Percentiles rank a stretch among this genome's conserved stretches.
Evolutionary conservation across 2,113 vertebrate species (phyloP).

Genomic region (Sigmodon hispidus): DNA sequence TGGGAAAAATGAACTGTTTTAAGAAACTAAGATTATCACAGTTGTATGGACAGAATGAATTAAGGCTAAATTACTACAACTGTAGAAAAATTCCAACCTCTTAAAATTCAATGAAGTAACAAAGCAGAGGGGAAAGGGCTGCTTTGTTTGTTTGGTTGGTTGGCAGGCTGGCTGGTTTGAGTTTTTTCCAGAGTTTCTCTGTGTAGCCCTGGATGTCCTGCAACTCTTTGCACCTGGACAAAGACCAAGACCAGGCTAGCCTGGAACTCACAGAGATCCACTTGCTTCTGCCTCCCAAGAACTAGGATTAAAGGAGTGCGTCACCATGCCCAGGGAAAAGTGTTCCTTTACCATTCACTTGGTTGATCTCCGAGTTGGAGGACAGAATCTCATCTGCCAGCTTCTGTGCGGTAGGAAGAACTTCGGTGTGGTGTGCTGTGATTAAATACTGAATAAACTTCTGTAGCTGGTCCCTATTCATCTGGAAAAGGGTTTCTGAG

Average conservation of each 20-base stretch:
- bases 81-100: slow-evolving; percentile 23
- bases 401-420: slow-evolving; percentile 98
- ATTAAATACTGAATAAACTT: slow-evolving; percentile 99
- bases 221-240: too few species aligned
- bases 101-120: slow-evolving; percentile 51
- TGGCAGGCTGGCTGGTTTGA: too few species aligned
- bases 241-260: not conserved
- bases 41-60: slow-evolving; percentile 60
- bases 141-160: not conserved
- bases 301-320: not conserved
- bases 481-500: slow-evolving; percentile 99
- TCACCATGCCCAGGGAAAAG: not conserved
- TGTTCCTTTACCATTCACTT: slow-evolving; percentile 93
- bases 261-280: not conserved
- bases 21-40: slow-evolving; percentile 36
- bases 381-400: slow-evolving; percentile 99
- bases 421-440: slow-evolving; percentile 98
- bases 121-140: not conserved
- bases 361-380: slow-evolving; percentile 99
- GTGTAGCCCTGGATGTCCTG: not conserved
- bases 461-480: slow-evolving; percentile 99
- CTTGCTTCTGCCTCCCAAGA: not conserved
- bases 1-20: slow-evolving; percentile 6
- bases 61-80: slow-evolving; percentile 42
- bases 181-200: not conserved